These are phyloP conservation scores for Trinectes maculatus DNA, from an alignment of 2,113 vertebrate genomes.

Conservation along the genomic window DNA sequence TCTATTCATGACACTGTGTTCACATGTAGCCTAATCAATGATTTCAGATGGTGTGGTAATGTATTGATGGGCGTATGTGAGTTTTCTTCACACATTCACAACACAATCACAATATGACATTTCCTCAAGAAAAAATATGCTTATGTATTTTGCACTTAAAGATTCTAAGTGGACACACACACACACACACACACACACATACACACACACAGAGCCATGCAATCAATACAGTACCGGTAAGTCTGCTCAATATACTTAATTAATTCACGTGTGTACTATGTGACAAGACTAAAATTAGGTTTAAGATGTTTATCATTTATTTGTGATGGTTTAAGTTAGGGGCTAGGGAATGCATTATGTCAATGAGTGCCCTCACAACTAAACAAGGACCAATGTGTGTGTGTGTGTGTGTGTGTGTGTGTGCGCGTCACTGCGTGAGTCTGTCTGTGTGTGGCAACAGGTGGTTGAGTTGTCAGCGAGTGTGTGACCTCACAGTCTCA, in stretches of 20 bases:
- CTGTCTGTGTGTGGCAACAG: slow-evolving; percentile 48
- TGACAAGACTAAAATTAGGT: no score
- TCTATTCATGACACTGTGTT: slow-evolving; percentile 56
- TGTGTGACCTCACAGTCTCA: slow-evolving; percentile 66
- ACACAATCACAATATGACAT: slow-evolving; percentile 19
- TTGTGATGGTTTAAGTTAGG: neutral
- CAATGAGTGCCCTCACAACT: neutral
- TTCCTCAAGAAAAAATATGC: slow-evolving; percentile 16
- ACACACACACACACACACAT: no score
- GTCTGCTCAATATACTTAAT: no score
- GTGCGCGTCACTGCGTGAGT: slow-evolving; percentile 41
- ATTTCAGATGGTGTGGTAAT: slow-evolving; percentile 38
- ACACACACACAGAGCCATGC: no score
- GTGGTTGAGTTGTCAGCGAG: slow-evolving; percentile 68
- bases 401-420: slow-evolving; percentile 16
- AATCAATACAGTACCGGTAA: no score
- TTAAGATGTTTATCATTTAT: no score
- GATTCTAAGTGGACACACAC: no score
- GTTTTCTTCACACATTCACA: neutral
- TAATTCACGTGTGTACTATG: no score
- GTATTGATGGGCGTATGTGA: slow-evolving; percentile 13
- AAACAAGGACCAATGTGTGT: slow-evolving; percentile 8
- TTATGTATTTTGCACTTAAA: neutral
- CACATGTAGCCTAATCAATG: slow-evolving; percentile 48
- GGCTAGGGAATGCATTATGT: neutral